Conservation (phyloP, 92 coral and sea anemone species). For the Umimayanthus kanabou region DNA sequence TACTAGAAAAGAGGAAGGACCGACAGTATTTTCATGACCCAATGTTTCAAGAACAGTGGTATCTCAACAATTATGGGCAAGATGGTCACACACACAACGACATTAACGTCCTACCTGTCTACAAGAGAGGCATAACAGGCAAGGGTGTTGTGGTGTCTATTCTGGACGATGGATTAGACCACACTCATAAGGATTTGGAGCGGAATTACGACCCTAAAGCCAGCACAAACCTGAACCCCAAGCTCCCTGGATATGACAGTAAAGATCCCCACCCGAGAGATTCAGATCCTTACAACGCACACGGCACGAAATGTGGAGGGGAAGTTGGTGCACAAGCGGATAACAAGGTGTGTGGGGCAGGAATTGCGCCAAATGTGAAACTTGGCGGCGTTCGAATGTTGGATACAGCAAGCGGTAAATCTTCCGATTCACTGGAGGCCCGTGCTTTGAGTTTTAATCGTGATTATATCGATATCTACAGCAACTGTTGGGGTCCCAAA, state of each 20-base stretch:
- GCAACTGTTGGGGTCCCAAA: slow-evolving; percentile 99
- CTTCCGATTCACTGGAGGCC: slow-evolving; percentile 89
- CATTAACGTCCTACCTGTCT: slow-evolving; percentile 78
- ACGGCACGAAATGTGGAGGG: slow-evolving; percentile 95
- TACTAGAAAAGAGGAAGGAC: slow-evolving; percentile 46
- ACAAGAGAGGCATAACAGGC: slow-evolving; percentile 84
- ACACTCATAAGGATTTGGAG: slow-evolving; percentile 82
- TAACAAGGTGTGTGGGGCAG: slow-evolving; percentile 89
- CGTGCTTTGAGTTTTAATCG: slow-evolving; percentile 75
- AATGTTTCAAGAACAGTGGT: slow-evolving; percentile 71
- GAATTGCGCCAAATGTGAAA: slow-evolving; percentile 84
- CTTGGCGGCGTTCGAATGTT: slow-evolving; percentile 96
- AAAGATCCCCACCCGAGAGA: slow-evolving; percentile 85
- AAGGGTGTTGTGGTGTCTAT: slow-evolving; percentile 84
- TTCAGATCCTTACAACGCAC: slow-evolving; percentile 89
- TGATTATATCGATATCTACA: slow-evolving; percentile 94
- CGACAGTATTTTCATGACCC: slow-evolving; percentile 78
- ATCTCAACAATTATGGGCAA: slow-evolving; percentile 78
- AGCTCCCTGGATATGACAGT: slow-evolving; percentile 23
- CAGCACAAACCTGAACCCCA: slow-evolving; percentile 77
- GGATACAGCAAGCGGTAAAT: slow-evolving; percentile 72
- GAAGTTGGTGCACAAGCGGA: slow-evolving; percentile 92
- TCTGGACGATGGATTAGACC: slow-evolving; percentile 89
- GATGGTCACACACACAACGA: slow-evolving; percentile 63
- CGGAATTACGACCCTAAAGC: slow-evolving; percentile 90